A percentile compares a stretch with the other conserved stretches of the same genome.
Conservation (phyloP, 2,888 invertebrate species). For the Dryobota labecula region DNA sequence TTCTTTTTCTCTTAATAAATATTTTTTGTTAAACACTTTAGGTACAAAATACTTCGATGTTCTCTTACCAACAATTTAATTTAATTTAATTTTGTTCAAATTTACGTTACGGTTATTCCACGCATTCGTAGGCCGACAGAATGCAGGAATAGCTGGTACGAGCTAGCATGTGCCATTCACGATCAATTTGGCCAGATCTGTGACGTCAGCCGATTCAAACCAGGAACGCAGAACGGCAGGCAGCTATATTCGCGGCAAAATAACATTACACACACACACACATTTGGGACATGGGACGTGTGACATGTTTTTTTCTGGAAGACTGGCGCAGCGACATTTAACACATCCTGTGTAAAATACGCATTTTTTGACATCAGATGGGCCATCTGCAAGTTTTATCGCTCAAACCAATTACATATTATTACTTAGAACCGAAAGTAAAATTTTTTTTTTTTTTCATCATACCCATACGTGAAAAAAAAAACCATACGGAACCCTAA, state of each 20-base stretch:
- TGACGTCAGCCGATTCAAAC: not conserved
- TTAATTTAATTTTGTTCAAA: too few relatives aligned
- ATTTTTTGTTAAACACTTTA: too few relatives aligned
- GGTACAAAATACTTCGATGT: too few relatives aligned
- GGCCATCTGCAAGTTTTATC: not conserved
- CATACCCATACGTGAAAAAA: too few relatives aligned
- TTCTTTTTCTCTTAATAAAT: too few relatives aligned
- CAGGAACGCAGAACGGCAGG: constrained; percentile 2
- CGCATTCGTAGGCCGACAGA: not conserved
- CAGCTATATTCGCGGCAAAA: not conserved
- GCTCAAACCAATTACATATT: too few relatives aligned
- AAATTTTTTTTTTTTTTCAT: too few relatives aligned
- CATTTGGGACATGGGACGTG: too few relatives aligned
- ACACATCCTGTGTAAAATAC: not conserved
- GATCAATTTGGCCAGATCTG: not conserved
- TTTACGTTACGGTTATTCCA: not conserved
- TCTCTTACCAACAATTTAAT: too few relatives aligned
- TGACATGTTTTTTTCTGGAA: not conserved
- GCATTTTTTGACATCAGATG: not conserved
- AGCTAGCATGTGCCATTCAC: not conserved
- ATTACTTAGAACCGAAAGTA: too few relatives aligned
- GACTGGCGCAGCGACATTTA: not conserved
- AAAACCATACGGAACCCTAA: too few relatives aligned
- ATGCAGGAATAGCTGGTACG: not conserved
- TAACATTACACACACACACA: not conserved